phyloP scores from a whole-genome alignment of 2,797 vertebrate genomes.

The Phoeniculus purpureus region DNA sequence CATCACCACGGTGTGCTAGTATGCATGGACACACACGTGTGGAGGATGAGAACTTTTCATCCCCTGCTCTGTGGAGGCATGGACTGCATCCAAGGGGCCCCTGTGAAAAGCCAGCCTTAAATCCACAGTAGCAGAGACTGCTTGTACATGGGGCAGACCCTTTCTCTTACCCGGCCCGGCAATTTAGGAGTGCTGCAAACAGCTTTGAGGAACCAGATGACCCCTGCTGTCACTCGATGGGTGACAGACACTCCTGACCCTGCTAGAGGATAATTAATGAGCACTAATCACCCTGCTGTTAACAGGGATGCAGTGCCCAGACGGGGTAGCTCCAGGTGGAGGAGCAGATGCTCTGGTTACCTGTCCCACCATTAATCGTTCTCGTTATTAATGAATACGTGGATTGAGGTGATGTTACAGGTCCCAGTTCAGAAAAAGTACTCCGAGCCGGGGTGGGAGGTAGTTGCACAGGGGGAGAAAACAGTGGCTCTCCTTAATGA shows the following conservation, averaged over 20 bases:
- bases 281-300: constrained; percentile 23
- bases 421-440: not conserved
- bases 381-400: not conserved
- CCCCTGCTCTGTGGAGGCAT: not conserved
- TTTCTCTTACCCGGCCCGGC: not conserved
- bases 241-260: constrained; percentile 19
- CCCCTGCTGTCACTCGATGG: not conserved
- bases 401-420: not conserved
- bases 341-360: constrained; percentile 29
- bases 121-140: not conserved
- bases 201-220: constrained; percentile 6
- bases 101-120: not conserved
- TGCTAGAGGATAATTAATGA: constrained; percentile 36
- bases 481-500: not conserved
- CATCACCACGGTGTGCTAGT: rapidly evolving
- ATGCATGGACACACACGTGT: not conserved
- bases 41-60: not conserved
- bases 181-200: not conserved
- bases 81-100: not conserved
- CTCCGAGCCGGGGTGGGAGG: too few relatives aligned
- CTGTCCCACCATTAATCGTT: not conserved
- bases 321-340: not conserved
- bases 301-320: not conserved
- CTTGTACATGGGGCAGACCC: rapidly evolving
- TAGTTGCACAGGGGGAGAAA: not conserved